Evolutionary conservation across 2,888 invertebrate genomes (phyloP), one percentile per base, ranked within the genome.

Genomic region (Brachylomia viminalis): DNA sequence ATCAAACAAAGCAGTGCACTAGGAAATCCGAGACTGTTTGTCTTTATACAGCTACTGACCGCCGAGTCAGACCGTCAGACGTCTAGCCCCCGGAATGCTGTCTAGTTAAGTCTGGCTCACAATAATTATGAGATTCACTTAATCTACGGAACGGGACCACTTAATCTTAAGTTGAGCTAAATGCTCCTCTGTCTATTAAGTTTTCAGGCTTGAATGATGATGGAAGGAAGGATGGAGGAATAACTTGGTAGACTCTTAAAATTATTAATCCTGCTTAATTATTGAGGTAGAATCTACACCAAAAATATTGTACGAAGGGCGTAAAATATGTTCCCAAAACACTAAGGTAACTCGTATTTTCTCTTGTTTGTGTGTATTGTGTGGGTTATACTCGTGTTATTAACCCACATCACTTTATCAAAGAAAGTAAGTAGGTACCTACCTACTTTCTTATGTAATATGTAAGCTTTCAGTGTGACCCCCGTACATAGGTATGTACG

Each of bases 11-110:
- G 77, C 81, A 74, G 77, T 75, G 82, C 72, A 67, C 33, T 76
- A 65, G 77, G 82, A 71, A 84, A 86, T 75, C 61, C 64, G 80
- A 86, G 86, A 87, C 79, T 62, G 84, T 76, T 77, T 80, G 87
- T 82, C 86, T 86, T 67, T 64, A 52, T 59, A 42, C 73, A 58
- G 76, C 71, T 79, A 77, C 67, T 64, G 78, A 77, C 70, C 76
- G 73, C 69, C 77, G 23, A 76, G 68, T 73, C 78, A 84, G 82
- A 85, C 85, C 66, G 72, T 80, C 77, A 76, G 82, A 87, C 86
- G 86, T 82, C 87, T 87, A 64, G 79, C 69, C 70, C 64, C 70
- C 64, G 59, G 62, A 78, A 69, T 59, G 54, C 75, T 47, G 76
- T 74, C 75, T 83, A 65, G 66, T 52, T 69, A 52, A 62, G 20